Evolutionary conservation across 64 coral and sea anemone genomes (phyloP).

Genomic region (Trachythela sp.): DNA sequence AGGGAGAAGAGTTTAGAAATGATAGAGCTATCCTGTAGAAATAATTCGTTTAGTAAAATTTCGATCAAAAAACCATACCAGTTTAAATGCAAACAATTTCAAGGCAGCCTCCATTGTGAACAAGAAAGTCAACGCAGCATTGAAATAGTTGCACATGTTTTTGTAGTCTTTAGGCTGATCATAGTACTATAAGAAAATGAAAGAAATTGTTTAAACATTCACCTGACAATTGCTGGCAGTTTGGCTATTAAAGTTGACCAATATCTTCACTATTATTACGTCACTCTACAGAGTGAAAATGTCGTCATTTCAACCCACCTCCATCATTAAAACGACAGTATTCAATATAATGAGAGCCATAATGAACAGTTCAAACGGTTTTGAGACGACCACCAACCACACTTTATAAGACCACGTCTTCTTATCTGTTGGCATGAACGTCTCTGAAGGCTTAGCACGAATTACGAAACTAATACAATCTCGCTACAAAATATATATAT

Average conservation of each 20-base stretch:
- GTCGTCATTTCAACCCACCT: slow-evolving; percentile 34
- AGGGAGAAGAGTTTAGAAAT: background rate
- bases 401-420: slow-evolving; percentile 54
- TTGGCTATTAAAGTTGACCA: background rate
- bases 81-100: background rate
- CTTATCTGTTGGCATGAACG: slow-evolving; percentile 43
- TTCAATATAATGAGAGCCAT: slow-evolving; percentile 92
- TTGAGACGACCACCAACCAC: slow-evolving; percentile 75
- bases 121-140: slow-evolving; percentile 62
- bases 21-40: background rate
- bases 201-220: too few species aligned
- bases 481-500: background rate
- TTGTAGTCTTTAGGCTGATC: slow-evolving; percentile 21
- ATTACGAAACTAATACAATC: background rate
- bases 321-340: slow-evolving; percentile 89
- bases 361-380: slow-evolving; percentile 91
- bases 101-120: background rate
- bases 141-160: slow-evolving; percentile 51
- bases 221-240: too few species aligned
- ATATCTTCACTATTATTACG: background rate
- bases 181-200: slow-evolving; percentile 48
- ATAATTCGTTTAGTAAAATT: too few species aligned
- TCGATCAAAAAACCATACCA: slow-evolving; percentile 4
- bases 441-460: background rate
- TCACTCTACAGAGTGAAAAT: background rate